Evolutionary conservation across 1,140 invertebrate species (phyloP), one percentile per base, ranked within the genome.

Genomic region (Solenopsis invicta): DNA sequence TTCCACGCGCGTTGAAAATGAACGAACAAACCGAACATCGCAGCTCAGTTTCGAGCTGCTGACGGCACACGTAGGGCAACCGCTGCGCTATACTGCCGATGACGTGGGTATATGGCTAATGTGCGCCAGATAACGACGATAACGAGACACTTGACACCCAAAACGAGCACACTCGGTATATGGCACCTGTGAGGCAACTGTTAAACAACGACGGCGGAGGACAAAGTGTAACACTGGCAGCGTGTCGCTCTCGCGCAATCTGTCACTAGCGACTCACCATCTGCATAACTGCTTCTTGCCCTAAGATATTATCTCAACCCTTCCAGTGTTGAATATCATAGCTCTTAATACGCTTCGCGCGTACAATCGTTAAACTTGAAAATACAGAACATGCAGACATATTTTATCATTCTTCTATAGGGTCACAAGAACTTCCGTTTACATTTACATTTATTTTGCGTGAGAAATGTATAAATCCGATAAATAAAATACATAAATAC

Each of bases 81-180:
- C 56, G 24, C 61, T n/a, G 34, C 24, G 59, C 37, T n/a, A 50
- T 66, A 16, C n/a, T 37, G 29, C 45, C 37, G 24, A 77, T 54
- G 64, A 41, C 67, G 54, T 16, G 48, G n/a, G 29, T 74, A 61
- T 16, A 61, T 12, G 24, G 80, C 80, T 82, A 82, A 71, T 71
- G 54, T 34, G 13, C 67, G 59, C 50, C 34, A 37, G 89, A 90
- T 90, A 91, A 91, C 86, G 52, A 78, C 64, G 90, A 90, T 91
- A 91, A 91, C 89, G 86, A 81, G 90, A 86, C 77, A 84, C 89
- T 84, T 71, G 87, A 84, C 89, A 71, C 77, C 12, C 54, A 50
- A 67, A 90, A 90, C 80, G 85, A 82, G 74, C 69, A 41, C 89
- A 64, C 76, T 71, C 48, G 2, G 21, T 59, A 37, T 62, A 37